Evolutionary conservation across 2,888 invertebrate species (phyloP).

Genomic region (Cetonia aurata): DNA sequence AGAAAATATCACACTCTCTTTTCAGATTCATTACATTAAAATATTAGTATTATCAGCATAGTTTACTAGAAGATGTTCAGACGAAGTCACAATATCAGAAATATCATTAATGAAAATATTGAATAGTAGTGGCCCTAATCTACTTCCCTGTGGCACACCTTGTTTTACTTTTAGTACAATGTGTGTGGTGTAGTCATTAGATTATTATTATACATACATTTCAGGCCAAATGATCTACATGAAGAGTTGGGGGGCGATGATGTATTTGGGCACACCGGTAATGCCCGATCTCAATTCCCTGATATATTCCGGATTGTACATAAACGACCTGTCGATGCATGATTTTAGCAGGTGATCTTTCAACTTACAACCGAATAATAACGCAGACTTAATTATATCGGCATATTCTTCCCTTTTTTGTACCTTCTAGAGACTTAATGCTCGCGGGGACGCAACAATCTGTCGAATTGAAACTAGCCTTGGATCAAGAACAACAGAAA

Average conservation of each 20-base stretch:
- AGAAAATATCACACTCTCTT: too few species aligned
- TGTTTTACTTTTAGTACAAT: too few species aligned
- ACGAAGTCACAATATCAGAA: too few species aligned
- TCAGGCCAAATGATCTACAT: constrained; percentile 98
- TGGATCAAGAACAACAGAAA: constrained; percentile 97
- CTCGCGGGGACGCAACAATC: constrained; percentile 97
- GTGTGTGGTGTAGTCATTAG: too few species aligned
- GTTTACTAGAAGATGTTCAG: too few species aligned
- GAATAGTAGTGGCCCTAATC: too few species aligned
- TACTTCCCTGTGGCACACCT: too few species aligned
- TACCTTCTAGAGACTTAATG: constrained; percentile 85
- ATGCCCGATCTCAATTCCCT: constrained; percentile 96
- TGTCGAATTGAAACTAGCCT: constrained; percentile 93
- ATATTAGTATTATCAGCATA: too few species aligned
- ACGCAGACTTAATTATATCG: too few species aligned
- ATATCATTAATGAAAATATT: too few species aligned
- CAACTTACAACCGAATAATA: constrained; percentile 20
- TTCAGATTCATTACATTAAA: too few species aligned
- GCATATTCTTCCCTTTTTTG: not conserved
- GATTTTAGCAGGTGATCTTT: constrained; percentile 89
- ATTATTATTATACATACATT: too few species aligned
- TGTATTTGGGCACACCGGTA: constrained; percentile 96
- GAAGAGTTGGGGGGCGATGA: constrained; percentile 98
- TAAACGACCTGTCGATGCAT: constrained; percentile 99
- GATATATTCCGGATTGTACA: constrained; percentile 93